Conservation (phyloP, 2,888 invertebrate species). For the Tyria jacobaeae region DNA sequence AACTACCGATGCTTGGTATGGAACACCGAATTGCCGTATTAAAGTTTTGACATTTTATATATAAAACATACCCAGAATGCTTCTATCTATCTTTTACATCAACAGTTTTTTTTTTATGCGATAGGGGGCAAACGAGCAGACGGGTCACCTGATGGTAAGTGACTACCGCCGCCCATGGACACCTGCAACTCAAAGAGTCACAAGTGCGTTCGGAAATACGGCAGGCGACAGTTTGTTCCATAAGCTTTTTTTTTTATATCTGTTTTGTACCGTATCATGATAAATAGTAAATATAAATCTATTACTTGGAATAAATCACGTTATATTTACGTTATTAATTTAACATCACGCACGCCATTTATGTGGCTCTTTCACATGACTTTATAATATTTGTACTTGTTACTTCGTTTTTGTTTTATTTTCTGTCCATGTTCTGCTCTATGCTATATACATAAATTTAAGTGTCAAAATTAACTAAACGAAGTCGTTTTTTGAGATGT, state of each 20-base stretch:
- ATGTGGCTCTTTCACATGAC: neutral
- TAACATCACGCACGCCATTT: neutral
- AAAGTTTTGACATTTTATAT: neutral
- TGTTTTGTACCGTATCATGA: slow-evolving; percentile 10
- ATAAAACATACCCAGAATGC: too few relatives aligned
- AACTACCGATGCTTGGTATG: slow-evolving; percentile 82
- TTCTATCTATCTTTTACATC: too few relatives aligned
- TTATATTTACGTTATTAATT: neutral
- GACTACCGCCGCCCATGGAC: too few relatives aligned
- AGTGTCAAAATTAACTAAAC: neutral
- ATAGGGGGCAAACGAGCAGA: too few relatives aligned
- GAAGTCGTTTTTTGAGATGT: slow-evolving; percentile 16
- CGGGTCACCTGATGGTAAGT: too few relatives aligned
- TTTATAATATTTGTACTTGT: neutral
- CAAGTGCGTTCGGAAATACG: too few relatives aligned
- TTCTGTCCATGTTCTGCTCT: neutral
- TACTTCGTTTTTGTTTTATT: neutral
- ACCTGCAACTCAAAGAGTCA: too few relatives aligned
- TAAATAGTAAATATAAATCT: slow-evolving; percentile 5
- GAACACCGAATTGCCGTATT: neutral
- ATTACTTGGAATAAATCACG: slow-evolving; percentile 6
- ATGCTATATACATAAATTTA: neutral
- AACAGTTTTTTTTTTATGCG: too few relatives aligned
- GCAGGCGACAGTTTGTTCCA: too few relatives aligned
- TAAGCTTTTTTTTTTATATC: slow-evolving; percentile 12